Base-by-base conservation (phyloP, 1,140 invertebrate species). In the Mercenaria mercenaria region DNA sequence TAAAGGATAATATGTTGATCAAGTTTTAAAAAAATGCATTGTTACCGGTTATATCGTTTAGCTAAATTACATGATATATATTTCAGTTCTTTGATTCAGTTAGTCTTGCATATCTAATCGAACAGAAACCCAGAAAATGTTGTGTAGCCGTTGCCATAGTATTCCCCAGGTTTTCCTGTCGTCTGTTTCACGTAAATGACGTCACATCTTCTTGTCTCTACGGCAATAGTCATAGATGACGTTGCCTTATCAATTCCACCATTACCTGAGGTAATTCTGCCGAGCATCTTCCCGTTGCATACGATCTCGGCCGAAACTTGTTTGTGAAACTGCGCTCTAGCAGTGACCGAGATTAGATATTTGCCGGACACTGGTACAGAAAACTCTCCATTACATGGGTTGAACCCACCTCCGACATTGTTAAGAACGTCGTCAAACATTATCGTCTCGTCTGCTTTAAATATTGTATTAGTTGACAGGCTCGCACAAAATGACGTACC, bases 331-430 rank as follows among this genome's bases (percentile, higher is more conserved):
- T 87, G 39, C 39, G 84, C 72, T 26, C 69, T n/a, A 8, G 59
- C 52, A 26, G 72, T 87, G 15, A 87, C 50, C 18, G 84, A 76
- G 37, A 87, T 56, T 8, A 87, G 34, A 37, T 87, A 87, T 23
- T 43, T 18, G 20, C 84, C 69, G 11, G 84, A 32, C 15, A 77
- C n/a, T n/a, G 72, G 39, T 56, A 67, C 72, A 47, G 15, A 61
- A 43, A 87, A 87, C 29, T 59, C 52, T 10, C 50, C 69, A 20
- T 47, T 56, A 11, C 10, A 15, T 1, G n/a, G 13, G 13, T 87
- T n/a, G 29, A 52, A 87, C 20, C 84, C 72, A 43, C 39, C 26
- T 13, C 84, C 84, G 10, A 34, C 41, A 61, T 87, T 87, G 10
- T 11, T 29, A 26, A 76, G 20, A 20, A 87, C 67, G 15, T 87